These are phyloP conservation scores for Alviniconcha marisindica DNA, from an alignment of 1,140 invertebrate genomes.

Conservation along the genomic window DNA sequence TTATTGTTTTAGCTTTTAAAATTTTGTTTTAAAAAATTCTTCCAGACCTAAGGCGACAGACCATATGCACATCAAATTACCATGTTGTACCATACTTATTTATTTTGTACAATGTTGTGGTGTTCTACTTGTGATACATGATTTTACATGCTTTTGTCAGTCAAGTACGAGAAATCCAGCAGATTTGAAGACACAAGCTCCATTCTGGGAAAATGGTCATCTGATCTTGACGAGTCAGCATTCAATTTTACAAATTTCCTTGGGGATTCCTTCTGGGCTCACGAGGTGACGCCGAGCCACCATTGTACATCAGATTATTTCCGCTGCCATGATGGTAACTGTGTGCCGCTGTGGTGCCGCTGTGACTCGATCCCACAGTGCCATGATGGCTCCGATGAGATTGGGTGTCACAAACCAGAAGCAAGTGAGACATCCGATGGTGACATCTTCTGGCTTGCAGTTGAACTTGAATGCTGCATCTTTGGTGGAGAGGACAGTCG, in stretches of 20 bases:
- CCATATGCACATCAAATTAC: no score
- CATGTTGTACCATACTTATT: no score
- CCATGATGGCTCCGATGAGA: conserved; percentile 35
- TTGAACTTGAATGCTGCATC: not conserved
- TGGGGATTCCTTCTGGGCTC: not conserved
- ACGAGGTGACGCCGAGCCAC: not conserved
- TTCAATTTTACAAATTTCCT: not conserved
- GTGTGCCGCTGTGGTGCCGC: conserved; percentile 35
- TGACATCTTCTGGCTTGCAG: not conserved
- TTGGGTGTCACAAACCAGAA: conserved; percentile 1
- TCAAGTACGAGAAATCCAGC: not conserved
- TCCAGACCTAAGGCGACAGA: no score
- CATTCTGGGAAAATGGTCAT: not conserved
- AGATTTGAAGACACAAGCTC: conserved; percentile 8
- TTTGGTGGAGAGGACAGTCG: no score
- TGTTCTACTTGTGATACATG: no score
- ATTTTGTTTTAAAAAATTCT: no score
- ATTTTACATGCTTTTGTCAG: not conserved
- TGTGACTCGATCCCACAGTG: conserved; percentile 35
- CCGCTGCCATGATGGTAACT: conserved; percentile 32
- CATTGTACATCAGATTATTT: conserved; percentile 14
- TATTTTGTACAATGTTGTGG: no score
- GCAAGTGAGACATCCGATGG: conserved; percentile 5
- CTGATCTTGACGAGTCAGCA: not conserved
- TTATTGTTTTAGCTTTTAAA: no score